These are phyloP conservation scores for Gasteruption jaculator DNA, from an alignment of 2,888 invertebrate species.

Conservation along the genomic window DNA sequence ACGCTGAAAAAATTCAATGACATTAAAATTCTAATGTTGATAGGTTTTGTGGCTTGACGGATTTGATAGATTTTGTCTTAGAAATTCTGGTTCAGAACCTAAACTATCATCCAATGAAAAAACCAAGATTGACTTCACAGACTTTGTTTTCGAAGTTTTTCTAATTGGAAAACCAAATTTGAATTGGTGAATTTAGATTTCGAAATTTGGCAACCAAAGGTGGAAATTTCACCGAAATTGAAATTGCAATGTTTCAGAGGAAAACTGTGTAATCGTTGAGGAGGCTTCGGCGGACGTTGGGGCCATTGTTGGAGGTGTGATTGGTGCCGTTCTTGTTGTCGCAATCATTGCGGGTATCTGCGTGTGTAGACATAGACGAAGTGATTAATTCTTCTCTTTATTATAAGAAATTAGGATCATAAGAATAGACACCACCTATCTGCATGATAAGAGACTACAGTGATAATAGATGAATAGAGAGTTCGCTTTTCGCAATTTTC, in stretches of 20 bases:
- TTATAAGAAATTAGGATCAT: too few relatives aligned
- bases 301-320: slow-evolving; percentile 25
- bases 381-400: neutral
- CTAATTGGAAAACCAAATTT: too few relatives aligned
- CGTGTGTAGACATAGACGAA: neutral
- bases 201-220: too few relatives aligned
- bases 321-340: slow-evolving; percentile 19
- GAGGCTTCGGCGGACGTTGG: slow-evolving; percentile 15
- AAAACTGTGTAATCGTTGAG: slow-evolving; percentile 23
- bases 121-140: too few relatives aligned
- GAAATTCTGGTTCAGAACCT: neutral
- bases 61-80: slow-evolving; percentile 3
- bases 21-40: too few relatives aligned
- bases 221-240: too few relatives aligned
- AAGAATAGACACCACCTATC: too few relatives aligned
- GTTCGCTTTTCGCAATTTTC: neutral
- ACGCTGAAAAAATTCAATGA: too few relatives aligned
- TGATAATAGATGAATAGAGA: neutral
- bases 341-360: slow-evolving; percentile 13
- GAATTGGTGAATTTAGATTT: too few relatives aligned
- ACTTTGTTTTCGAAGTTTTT: too few relatives aligned
- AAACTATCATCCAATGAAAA: too few relatives aligned
- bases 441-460: too few relatives aligned
- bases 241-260: slow-evolving; percentile 23
- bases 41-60: slow-evolving; percentile 3